phyloP scores from a whole-genome alignment of 2,797 vertebrate genomes.

The Periophthalmus magnuspinnatus region DNA sequence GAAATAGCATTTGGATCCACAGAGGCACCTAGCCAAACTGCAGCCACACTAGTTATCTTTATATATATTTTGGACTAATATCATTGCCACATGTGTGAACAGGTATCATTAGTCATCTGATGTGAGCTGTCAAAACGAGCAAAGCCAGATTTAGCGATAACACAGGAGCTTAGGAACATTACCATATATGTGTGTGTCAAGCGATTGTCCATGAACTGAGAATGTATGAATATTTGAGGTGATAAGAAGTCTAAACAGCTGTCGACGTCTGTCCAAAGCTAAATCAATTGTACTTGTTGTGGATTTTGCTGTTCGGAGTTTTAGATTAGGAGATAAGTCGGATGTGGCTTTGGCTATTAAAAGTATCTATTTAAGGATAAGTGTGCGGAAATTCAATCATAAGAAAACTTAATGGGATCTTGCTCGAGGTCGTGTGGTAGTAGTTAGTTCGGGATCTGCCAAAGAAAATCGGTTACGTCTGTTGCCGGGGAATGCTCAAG shows the following conservation, averaged over 20 bases:
- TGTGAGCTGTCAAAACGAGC: slow-evolving; percentile 15
- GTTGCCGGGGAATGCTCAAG: not conserved
- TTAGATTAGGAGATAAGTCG: slow-evolving; percentile 7
- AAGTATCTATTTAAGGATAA: slow-evolving; percentile 27
- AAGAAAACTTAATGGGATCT: slow-evolving; percentile 23
- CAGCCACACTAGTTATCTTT: not conserved
- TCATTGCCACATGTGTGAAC: slow-evolving; percentile 13
- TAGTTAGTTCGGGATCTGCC: slow-evolving; percentile 9
- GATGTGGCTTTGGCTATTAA: slow-evolving; percentile 19
- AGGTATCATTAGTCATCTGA: slow-evolving; percentile 24
- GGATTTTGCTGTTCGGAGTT: not conserved
- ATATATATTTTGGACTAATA: slow-evolving; percentile 12
- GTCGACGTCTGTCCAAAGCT: slow-evolving; percentile 11
- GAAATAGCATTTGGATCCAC: slow-evolving; percentile 5
- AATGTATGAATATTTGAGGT: slow-evolving; percentile 17
- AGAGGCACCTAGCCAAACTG: slow-evolving; percentile 5
- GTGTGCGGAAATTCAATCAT: slow-evolving; percentile 25
- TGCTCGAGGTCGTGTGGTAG: slow-evolving; percentile 1
- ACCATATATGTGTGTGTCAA: slow-evolving; percentile 43
- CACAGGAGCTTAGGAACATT: slow-evolving; percentile 20
- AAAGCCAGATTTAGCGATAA: slow-evolving; percentile 40
- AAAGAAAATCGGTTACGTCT: not conserved
- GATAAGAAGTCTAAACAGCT: slow-evolving; percentile 30
- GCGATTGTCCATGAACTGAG: slow-evolving; percentile 17
- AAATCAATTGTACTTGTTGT: not conserved